phyloP scores from a whole-genome alignment of 92 coral and sea anemone species.

The Actinostola sp. region DNA sequence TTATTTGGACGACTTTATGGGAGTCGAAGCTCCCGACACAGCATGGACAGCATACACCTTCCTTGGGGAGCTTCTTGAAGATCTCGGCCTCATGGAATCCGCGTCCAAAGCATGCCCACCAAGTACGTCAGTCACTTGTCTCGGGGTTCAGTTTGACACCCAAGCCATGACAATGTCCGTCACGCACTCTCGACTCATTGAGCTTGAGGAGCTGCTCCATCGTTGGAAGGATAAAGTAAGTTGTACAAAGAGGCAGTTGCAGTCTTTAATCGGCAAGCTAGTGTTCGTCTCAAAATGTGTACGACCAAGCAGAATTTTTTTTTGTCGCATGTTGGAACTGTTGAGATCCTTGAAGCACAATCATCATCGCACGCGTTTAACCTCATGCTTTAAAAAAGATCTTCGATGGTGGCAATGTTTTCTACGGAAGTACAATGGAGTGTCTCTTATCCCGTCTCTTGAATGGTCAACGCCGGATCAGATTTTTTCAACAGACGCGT shows the following conservation, averaged over 20 bases:
- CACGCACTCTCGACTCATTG: conserved; percentile 5
- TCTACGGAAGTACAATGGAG: conserved; percentile 32
- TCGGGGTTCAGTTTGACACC: conserved; percentile 31
- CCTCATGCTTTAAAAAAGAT: conserved; percentile 32
- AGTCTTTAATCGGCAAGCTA: conserved; percentile 44
- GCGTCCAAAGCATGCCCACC: conserved; percentile 40
- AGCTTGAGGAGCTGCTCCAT: conserved; percentile 11
- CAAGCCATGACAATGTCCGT: conserved; percentile 31
- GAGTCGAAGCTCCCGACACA: not conserved
- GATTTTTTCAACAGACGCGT: conserved; percentile 48
- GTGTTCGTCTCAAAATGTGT: no score
- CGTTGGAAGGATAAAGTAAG: conserved; percentile 10
- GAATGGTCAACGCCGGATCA: conserved; percentile 25
- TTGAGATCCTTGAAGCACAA: conserved; percentile 36
- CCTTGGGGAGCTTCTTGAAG: not conserved
- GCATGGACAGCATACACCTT: conserved; percentile 7
- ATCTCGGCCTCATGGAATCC: conserved; percentile 36
- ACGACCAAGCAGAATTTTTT: conserved; percentile 42
- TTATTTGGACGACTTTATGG: conserved; percentile 61
- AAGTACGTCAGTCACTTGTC: not conserved
- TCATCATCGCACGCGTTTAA: no score
- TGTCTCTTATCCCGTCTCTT: conserved; percentile 8
- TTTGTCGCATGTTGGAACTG: conserved; percentile 28
- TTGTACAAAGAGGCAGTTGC: conserved; percentile 24
- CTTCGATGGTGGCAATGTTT: conserved; percentile 47